Percentiles rank a stretch among this genome's conserved stretches.
phyloP scores from a whole-genome alignment of 2,113 vertebrate genomes.

The Sebastes fasciatus region DNA sequence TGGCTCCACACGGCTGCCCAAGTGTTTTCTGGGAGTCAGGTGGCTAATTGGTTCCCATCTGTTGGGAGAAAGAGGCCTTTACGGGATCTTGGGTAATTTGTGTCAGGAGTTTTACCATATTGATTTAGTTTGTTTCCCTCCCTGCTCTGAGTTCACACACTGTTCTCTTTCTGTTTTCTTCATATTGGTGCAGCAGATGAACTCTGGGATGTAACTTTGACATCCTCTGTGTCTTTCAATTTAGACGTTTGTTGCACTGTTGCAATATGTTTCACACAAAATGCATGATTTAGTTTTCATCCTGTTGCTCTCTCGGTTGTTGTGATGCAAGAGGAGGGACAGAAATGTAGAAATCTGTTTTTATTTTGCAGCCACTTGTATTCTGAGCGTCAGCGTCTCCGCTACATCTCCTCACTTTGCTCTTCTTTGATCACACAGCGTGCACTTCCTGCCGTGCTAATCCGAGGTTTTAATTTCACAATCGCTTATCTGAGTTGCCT shows the following conservation, averaged over 20 bases:
- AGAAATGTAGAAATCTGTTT: neutral
- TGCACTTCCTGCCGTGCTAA: neutral
- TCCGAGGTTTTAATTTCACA: conserved; percentile 10
- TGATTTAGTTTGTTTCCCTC: conserved; percentile 31
- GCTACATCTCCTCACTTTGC: neutral
- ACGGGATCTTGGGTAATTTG: conserved; percentile 61
- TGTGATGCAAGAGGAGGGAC: neutral
- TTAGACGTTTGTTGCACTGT: too few species aligned
- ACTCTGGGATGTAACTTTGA: neutral
- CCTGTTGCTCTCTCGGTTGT: neutral
- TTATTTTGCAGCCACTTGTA: neutral
- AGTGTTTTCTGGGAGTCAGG: conserved; percentile 76
- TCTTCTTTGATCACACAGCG: neutral
- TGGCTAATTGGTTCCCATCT: conserved; percentile 83
- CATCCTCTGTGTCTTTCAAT: neutral
- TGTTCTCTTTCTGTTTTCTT: neutral
- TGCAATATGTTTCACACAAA: too few species aligned
- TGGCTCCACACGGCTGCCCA: conserved; percentile 70
- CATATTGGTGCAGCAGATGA: neutral
- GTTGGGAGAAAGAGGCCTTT: conserved; percentile 67
- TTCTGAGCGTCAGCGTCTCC: neutral
- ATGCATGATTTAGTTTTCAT: neutral
- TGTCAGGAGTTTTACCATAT: conserved; percentile 59
- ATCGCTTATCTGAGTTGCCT: neutral
- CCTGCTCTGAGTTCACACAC: neutral